Evolutionary conservation across 2,888 invertebrate genomes (phyloP).

Genomic region (Macaria notata): DNA sequence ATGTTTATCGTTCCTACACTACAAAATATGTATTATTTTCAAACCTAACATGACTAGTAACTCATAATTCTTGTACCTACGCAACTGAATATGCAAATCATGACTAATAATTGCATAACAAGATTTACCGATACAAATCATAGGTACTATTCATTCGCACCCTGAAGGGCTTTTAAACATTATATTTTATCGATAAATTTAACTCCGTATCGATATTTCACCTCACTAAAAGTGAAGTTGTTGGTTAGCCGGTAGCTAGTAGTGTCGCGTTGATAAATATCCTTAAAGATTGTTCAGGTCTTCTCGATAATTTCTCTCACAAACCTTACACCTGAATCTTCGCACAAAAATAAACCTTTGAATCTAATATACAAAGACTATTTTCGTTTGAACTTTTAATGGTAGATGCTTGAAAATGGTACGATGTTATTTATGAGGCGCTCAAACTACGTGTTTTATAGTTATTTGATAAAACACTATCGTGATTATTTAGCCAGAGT

Average conservation of each 20-base stretch:
- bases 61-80: constrained; percentile 6
- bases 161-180: constrained; percentile 12
- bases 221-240: constrained; percentile 72
- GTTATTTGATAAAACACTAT: constrained; percentile 79
- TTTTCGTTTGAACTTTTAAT: constrained; percentile 25
- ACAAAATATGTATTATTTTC: no score
- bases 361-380: constrained; percentile 29
- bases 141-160: constrained; percentile 21
- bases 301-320: constrained; percentile 74
- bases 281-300: constrained; percentile 77
- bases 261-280: constrained; percentile 81
- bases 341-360: constrained; percentile 43
- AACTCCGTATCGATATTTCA: constrained; percentile 26
- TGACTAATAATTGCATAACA: constrained; percentile 13
- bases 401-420: constrained; percentile 43
- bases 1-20: no score
- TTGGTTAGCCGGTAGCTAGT: constrained; percentile 79
- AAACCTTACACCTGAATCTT: constrained; percentile 55
- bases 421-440: constrained; percentile 72
- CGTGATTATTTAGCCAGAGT: constrained; percentile 76
- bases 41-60: not conserved
- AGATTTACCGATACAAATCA: constrained; percentile 17
- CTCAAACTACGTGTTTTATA: constrained; percentile 75
- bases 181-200: constrained; percentile 9
- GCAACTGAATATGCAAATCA: constrained; percentile 20